Percentiles rank a stretch among this genome's conserved stretches.
These are phyloP conservation scores for Tauraco hartlaubi DNA, from an alignment of 2,797 vertebrate species.

Conservation along the genomic window DNA sequence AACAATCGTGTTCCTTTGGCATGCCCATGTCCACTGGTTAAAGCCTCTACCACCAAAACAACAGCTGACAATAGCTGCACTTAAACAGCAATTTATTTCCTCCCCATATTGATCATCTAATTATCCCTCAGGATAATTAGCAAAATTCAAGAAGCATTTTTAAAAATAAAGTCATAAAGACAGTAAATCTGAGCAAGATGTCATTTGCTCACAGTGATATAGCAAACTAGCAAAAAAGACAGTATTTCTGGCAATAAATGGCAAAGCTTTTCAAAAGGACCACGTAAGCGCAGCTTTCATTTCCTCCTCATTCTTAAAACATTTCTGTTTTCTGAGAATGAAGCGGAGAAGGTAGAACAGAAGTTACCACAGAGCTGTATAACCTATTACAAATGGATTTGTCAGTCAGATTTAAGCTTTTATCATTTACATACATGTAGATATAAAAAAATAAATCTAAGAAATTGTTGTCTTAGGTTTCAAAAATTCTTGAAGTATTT, in stretches of 20 bases:
- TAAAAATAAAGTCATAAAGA: background rate
- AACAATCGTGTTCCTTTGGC: background rate
- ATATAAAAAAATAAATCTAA: background rate
- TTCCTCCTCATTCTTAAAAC: background rate
- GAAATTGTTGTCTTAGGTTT: background rate
- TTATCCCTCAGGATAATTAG: background rate
- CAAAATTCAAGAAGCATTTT: background rate
- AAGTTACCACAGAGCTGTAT: background rate
- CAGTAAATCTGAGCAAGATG: background rate
- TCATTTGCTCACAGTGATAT: background rate
- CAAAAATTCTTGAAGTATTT: background rate
- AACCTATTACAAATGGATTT: background rate
- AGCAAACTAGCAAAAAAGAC: background rate
- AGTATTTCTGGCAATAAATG: background rate
- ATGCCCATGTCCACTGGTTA: background rate
- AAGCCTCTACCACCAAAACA: background rate
- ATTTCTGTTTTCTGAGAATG: background rate
- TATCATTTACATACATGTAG: background rate
- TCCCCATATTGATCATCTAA: background rate
- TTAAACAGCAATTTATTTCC: background rate
- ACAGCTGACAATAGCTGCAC: background rate
- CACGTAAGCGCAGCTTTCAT: background rate
- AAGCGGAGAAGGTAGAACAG: background rate
- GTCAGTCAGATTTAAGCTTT: background rate
- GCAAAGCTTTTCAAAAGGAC: background rate